A percentile compares a stretch with the other conserved stretches of the same genome.
Conservation (phyloP, 2,797 vertebrate species). For the Cirrhinus mrigala region DNA sequence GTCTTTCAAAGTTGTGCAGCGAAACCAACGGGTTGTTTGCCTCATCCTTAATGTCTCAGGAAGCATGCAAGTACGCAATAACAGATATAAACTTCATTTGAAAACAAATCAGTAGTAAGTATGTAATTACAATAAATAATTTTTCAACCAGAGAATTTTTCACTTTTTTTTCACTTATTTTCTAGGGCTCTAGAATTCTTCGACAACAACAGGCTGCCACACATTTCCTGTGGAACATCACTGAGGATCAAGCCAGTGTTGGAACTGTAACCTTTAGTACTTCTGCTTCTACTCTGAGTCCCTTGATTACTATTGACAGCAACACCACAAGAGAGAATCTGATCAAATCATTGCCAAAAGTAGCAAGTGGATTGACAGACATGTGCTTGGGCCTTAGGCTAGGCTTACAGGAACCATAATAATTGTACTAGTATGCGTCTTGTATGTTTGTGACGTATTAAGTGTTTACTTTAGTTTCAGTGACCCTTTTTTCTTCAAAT, state of each 20-base stretch:
- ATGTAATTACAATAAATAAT: no score
- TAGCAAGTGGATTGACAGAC: constrained; percentile 31
- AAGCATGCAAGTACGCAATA: constrained; percentile 64
- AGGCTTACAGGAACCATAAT: not conserved
- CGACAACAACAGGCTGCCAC: constrained; percentile 69
- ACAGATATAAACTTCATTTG: not conserved
- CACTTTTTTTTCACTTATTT: not conserved
- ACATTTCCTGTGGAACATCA: constrained; percentile 70
- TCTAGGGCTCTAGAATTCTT: constrained; percentile 37
- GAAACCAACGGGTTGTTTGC: constrained; percentile 66
- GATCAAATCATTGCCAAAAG: constrained; percentile 20
- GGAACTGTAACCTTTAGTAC: constrained; percentile 69
- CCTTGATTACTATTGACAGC: constrained; percentile 60
- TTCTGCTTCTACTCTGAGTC: constrained; percentile 53
- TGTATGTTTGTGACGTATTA: no score
- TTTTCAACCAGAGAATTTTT: no score
- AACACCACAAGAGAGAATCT: constrained; percentile 64
- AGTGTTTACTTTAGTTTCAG: not conserved
- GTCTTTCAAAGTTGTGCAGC: constrained; percentile 54
- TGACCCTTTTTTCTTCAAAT: not conserved
- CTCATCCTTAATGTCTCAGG: constrained; percentile 77
- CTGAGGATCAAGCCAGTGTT: constrained; percentile 67
- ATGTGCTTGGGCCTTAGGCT: constrained; percentile 57
- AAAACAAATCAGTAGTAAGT: no score
- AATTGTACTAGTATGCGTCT: no score